Evolutionary conservation across 1,140 invertebrate genomes (phyloP).

Genomic region (Trialeurodes vaporariorum): DNA sequence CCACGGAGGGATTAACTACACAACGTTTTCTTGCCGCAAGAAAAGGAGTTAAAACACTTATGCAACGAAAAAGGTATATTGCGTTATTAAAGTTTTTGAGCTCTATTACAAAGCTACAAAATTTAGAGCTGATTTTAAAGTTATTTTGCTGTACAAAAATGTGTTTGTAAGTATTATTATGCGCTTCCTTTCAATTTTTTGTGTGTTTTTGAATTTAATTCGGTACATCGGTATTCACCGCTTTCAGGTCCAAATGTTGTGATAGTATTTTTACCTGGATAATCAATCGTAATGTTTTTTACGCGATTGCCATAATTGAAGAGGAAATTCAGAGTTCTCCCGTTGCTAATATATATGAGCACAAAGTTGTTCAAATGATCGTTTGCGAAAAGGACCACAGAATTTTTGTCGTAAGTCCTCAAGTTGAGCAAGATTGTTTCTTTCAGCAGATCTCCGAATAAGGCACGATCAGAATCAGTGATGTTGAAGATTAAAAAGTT

Average conservation of each 20-base stretch:
- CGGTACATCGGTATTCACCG: conserved; percentile 19
- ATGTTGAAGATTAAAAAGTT: conserved; percentile 54
- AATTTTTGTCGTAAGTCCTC: conserved; percentile 68
- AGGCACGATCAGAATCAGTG: conserved; percentile 45
- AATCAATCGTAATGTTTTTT: conserved; percentile 59
- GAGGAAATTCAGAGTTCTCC: conserved; percentile 59
- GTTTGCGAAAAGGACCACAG: conserved; percentile 78
- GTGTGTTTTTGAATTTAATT: not conserved
- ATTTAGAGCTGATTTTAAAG: no score
- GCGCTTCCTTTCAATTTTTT: not conserved
- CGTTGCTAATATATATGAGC: conserved; percentile 71
- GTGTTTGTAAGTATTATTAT: no score
- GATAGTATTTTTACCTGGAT: conserved; percentile 38
- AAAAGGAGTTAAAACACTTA: no score
- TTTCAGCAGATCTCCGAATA: conserved; percentile 46
- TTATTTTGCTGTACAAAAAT: no score
- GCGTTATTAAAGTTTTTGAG: no score
- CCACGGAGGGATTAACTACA: no score
- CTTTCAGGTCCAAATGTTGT: conserved; percentile 15
- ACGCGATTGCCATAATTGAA: conserved; percentile 73
- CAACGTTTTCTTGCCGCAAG: no score
- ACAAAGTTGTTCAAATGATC: conserved; percentile 91
- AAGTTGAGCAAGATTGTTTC: conserved; percentile 73
- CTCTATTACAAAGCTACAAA: no score
- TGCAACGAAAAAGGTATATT: no score